Base-by-base conservation (phyloP, 2,113 vertebrate genomes). In the Butorides virescens region DNA sequence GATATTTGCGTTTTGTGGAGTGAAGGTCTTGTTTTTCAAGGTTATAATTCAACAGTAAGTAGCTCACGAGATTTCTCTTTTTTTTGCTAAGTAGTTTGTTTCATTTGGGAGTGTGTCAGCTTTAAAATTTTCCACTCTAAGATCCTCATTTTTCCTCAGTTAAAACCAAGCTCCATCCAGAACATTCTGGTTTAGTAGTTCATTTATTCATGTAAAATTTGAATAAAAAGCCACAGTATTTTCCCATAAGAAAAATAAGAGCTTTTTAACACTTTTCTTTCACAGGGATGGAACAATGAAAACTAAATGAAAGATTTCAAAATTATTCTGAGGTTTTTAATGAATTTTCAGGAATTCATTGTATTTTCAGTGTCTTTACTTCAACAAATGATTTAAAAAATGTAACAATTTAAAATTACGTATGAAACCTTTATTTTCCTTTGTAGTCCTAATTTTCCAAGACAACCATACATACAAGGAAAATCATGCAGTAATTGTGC, bases 391-490 rank as follows among this genome's bases (percentile, higher is more conserved):
- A 37, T 61, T 49, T 42, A n/a, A 61, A 46, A 52, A 47, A n/a
- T 32, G 67, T 81, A 80, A 53, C 39, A 75, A 56, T 75, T 81
- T 42, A 29, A 56, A 49, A 68, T 80, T 19, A 32, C 16, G 7
- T 61, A 19, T 49, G 20, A 73, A 85, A 76, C 30, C 42, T 59
- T 73, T 58, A 4, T 66, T 81, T 80, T 73, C 49, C 34, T 83
- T 70, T 59, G 17, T n/a, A 87, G 91, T 34, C 66, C 49, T 73
- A 86, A 53, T 78, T 61, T 14, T 44, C 19, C 13, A 62, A 80
- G 90, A 59, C 14, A 0, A 9, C 98, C 98, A 7, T 99, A 98
- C 56, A 12, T 4, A 15, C 5, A 1, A 15, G 98, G 97, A 42
- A 0, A 0, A 13, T 0, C 94, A 9, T 99, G 98, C 79, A 94